Evolutionary conservation across 2,113 vertebrate genomes (phyloP).

Genomic region (Sinocyclocheilus maitianheensis): DNA sequence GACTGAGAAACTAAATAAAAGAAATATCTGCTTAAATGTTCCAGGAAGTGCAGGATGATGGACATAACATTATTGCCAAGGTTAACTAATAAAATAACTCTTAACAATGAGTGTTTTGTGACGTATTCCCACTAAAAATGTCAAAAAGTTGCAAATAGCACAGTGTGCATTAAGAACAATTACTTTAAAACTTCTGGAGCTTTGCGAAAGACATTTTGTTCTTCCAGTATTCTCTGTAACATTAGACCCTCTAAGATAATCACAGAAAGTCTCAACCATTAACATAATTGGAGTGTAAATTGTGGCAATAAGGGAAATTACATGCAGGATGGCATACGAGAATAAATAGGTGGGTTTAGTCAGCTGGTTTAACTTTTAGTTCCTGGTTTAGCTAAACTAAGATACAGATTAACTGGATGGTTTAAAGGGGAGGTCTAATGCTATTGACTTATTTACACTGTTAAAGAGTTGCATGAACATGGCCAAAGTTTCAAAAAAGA

Average conservation of each 20-base stretch:
- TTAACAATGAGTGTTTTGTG: background rate
- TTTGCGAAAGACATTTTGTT: background rate
- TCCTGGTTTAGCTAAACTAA: too few species aligned
- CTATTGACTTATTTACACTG: too few species aligned
- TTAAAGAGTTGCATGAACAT: too few species aligned
- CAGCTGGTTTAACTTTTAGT: too few species aligned
- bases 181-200: background rate
- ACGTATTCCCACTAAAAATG: background rate
- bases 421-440: too few species aligned
- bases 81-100: too few species aligned
- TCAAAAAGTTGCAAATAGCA: background rate
- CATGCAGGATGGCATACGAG: background rate
- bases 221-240: background rate
- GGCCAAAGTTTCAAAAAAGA: too few species aligned
- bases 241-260: background rate
- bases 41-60: background rate
- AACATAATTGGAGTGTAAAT: background rate
- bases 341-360: background rate
- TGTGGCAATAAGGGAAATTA: background rate
- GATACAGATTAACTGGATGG: too few species aligned
- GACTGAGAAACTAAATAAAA: background rate
- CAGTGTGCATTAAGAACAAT: background rate
- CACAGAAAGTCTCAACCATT: background rate
- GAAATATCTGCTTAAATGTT: conserved; percentile 23
- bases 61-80: background rate